A percentile compares a stretch with the other conserved stretches of the same genome.
Evolutionary conservation across 2,113 vertebrate species (phyloP).

Genomic region (Dicentrarchus labrax): DNA sequence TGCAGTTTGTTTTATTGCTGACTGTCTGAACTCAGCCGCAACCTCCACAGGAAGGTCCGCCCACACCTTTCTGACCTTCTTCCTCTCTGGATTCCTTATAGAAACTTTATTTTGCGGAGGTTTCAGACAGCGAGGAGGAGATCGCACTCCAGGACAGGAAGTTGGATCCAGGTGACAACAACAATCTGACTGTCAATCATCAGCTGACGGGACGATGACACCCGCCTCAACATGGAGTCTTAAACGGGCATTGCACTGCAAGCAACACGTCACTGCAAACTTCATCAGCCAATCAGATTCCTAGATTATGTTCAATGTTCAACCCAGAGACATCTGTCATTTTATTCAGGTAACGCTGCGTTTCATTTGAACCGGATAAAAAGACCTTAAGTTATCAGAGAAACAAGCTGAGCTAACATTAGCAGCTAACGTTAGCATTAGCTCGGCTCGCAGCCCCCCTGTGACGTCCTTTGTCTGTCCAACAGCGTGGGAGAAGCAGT

Average conservation of each 20-base stretch:
- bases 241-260: too few species aligned
- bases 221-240: background rate
- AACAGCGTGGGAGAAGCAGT: too few species aligned
- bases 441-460: too few species aligned
- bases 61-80: slow-evolving; percentile 22
- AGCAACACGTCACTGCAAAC: background rate
- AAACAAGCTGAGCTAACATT: too few species aligned
- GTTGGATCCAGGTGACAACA: slow-evolving; percentile 9
- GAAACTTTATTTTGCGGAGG: background rate
- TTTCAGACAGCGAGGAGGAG: background rate
- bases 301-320: too few species aligned
- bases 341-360: too few species aligned
- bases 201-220: background rate
- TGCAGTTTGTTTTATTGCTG: slow-evolving; percentile 74
- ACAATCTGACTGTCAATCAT: background rate
- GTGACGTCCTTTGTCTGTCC: too few species aligned
- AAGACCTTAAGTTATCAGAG: too few species aligned
- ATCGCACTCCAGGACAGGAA: slow-evolving; percentile 25
- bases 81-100: slow-evolving; percentile 23
- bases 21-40: slow-evolving; percentile 30
- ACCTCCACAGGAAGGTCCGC: slow-evolving; percentile 43
- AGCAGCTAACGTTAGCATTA: too few species aligned
- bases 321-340: too few species aligned
- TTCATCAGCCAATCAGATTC: too few species aligned
- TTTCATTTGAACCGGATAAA: too few species aligned